Evolutionary conservation across 2,113 vertebrate genomes (phyloP).

Genomic region (Menidia beryllina): DNA sequence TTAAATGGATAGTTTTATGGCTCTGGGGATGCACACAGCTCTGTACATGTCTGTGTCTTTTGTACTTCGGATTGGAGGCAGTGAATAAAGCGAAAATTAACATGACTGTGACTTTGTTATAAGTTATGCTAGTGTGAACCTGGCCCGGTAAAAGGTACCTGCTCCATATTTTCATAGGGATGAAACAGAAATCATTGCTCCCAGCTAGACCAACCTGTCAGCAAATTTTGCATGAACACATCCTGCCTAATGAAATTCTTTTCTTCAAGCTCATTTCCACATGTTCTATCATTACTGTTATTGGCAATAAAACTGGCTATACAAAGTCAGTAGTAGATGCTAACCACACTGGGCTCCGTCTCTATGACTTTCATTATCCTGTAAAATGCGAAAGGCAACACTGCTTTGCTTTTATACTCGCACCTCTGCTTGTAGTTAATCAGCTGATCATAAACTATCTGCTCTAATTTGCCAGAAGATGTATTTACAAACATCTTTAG

Average conservation of each 20-base stretch:
- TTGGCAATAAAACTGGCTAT: slow-evolving; percentile 62
- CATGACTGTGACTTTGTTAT: slow-evolving; percentile 24
- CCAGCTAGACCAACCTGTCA: slow-evolving; percentile 35
- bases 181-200: slow-evolving; percentile 39
- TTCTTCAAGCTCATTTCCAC: slow-evolving; percentile 46
- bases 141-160: slow-evolving; percentile 34
- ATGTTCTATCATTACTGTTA: slow-evolving; percentile 55
- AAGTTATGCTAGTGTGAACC: slow-evolving; percentile 45
- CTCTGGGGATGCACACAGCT: slow-evolving; percentile 40
- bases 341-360: slow-evolving; percentile 15
- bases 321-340: slow-evolving; percentile 43
- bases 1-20: slow-evolving; percentile 65
- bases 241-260: slow-evolving; percentile 40
- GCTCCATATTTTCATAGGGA: slow-evolving; percentile 29
- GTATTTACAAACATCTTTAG: slow-evolving; percentile 55
- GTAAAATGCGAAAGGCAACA: slow-evolving; percentile 54
- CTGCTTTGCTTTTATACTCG: slow-evolving; percentile 41
- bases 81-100: slow-evolving; percentile 24
- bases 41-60: slow-evolving; percentile 38
- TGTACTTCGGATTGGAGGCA: slow-evolving; percentile 30
- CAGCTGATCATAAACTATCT: slow-evolving; percentile 60
- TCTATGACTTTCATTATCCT: slow-evolving; percentile 71
- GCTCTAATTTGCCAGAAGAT: slow-evolving; percentile 40
- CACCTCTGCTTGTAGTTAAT: slow-evolving; percentile 59
- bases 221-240: slow-evolving; percentile 38